A percentile compares a stretch with the other conserved stretches of the same genome.
Evolutionary conservation across 2,888 invertebrate species (phyloP).

Genomic region (Orthosia gracilis): DNA sequence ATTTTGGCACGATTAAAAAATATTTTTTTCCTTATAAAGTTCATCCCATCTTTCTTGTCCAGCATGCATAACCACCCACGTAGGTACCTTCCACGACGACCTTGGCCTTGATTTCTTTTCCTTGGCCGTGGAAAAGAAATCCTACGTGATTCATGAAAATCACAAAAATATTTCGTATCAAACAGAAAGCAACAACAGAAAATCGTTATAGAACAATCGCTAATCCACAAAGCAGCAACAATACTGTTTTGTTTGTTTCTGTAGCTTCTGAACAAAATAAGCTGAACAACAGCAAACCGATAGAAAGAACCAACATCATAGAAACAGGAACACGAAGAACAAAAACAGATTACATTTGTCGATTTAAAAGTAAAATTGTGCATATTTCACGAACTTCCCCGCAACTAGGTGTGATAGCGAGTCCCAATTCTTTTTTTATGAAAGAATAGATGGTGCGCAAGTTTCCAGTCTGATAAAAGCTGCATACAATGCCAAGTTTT

Average conservation of each 20-base stretch:
- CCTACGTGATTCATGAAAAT: not conserved
- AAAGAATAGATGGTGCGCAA: conserved; percentile 63
- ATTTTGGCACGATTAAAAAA: too few species aligned
- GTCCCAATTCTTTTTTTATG: conserved; percentile 55
- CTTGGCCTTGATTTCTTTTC: too few species aligned
- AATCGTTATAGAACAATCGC: conserved; percentile 1
- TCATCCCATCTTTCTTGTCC: too few species aligned
- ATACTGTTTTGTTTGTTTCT: conserved; percentile 15
- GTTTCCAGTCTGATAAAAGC: conserved; percentile 62
- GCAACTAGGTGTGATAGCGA: conserved; percentile 64
- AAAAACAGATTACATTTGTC: conserved; percentile 63
- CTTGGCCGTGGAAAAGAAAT: too few species aligned
- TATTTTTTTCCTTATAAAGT: too few species aligned
- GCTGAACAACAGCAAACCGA: conserved; percentile 36
- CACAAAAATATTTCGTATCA: not conserved
- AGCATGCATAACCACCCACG: too few species aligned
- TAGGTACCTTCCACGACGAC: too few species aligned
- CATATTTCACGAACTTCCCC: conserved; percentile 61
- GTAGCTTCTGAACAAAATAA: conserved; percentile 38
- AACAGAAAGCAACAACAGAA: conserved; percentile 24
- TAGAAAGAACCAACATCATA: conserved; percentile 32
- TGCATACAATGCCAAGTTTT: conserved; percentile 66
- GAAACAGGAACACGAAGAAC: conserved; percentile 41
- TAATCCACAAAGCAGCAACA: conserved; percentile 38
- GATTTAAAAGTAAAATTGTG: conserved; percentile 66